Evolutionary conservation across 2,888 invertebrate genomes (phyloP).

Genomic region (Chymomyza caudatula): DNA sequence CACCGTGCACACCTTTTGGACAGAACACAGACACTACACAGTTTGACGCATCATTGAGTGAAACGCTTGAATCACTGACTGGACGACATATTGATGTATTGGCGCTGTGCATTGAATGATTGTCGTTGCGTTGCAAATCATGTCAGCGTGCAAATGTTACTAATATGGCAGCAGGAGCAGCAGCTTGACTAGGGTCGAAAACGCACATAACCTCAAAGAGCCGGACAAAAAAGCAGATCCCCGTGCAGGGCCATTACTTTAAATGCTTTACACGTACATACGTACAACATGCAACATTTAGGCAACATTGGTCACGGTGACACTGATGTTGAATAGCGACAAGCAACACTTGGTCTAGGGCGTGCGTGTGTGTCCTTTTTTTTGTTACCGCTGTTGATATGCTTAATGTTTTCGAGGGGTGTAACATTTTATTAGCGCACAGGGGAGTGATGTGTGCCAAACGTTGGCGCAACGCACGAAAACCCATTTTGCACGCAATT

Average conservation of each 20-base stretch:
- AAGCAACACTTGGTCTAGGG: conserved; percentile 38
- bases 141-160: conserved; percentile 54
- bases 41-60: conserved; percentile 61
- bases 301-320: conserved; percentile 13
- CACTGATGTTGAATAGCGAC: not conserved
- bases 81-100: conserved; percentile 65
- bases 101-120: conserved; percentile 56
- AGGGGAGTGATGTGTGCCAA: not conserved
- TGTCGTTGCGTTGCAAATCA: conserved; percentile 44
- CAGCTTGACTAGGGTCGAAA: too few relatives aligned
- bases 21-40: conserved; percentile 15
- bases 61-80: conserved; percentile 40
- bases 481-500: conserved; percentile 74
- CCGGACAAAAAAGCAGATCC: not conserved
- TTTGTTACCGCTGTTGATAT: not conserved
- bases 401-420: conserved; percentile 21
- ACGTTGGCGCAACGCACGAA: conserved; percentile 39
- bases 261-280: conserved; percentile 68
- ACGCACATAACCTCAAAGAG: conserved; percentile 9
- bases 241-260: conserved; percentile 57
- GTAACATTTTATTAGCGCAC: conserved; percentile 53
- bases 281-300: conserved; percentile 33
- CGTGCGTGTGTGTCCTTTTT: conserved; percentile 25
- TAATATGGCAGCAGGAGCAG: conserved; percentile 37
- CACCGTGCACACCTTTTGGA: not conserved